Evolutionary conservation across 2,797 vertebrate species (phyloP).

Genomic region (Protosalanx chinensis): DNA sequence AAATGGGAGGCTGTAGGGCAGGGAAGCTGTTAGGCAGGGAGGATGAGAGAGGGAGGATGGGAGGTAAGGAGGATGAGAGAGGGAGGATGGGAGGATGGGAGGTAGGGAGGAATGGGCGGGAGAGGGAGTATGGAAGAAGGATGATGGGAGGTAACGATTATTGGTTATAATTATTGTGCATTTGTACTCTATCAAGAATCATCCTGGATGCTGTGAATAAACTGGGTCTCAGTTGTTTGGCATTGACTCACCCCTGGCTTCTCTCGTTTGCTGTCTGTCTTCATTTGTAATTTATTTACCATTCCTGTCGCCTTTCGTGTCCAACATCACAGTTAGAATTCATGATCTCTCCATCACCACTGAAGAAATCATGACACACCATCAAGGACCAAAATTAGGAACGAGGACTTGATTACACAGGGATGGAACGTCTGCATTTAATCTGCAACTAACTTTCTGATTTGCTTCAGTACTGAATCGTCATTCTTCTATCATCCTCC

Average conservation of each 20-base stretch:
- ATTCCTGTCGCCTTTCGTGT: not conserved
- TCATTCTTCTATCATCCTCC: not conserved
- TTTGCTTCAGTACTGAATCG: not conserved
- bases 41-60: not conserved
- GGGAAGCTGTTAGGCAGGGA: not conserved
- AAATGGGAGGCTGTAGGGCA: not conserved
- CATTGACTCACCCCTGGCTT: not conserved
- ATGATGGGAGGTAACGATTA: no score
- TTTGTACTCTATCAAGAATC: no score
- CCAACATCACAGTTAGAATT: not conserved
- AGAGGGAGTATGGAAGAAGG: no score
- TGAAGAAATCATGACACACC: not conserved
- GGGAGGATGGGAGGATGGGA: not conserved
- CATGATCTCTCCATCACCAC: not conserved
- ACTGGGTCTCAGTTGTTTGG: no score
- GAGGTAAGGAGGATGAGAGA: not conserved
- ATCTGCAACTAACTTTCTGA: not conserved
- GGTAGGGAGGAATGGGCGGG: not conserved
- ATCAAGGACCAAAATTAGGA: not conserved
- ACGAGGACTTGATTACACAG: not conserved
- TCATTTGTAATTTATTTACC: not conserved
- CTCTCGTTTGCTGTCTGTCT: slow-evolving; percentile 1
- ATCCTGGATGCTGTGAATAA: no score
- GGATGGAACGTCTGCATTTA: no score
- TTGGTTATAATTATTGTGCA: no score